Conservation (phyloP, 2,797 vertebrate genomes). For the Tarsius wallacei region DNA sequence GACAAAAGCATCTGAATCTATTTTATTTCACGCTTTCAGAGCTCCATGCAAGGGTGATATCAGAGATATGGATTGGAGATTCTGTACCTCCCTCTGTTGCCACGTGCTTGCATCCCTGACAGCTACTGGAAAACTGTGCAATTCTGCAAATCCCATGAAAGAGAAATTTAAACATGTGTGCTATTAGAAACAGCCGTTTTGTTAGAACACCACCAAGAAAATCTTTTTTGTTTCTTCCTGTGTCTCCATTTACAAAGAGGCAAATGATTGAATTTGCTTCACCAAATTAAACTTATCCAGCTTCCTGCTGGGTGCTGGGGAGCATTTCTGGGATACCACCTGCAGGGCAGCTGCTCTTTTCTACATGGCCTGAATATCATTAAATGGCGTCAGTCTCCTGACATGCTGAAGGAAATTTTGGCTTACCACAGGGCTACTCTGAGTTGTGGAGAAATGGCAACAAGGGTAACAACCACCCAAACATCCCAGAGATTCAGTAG, state of each 20-base stretch:
- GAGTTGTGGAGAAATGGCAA: neutral
- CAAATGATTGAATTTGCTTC: constrained; percentile 89
- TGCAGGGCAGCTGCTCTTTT: constrained; percentile 90
- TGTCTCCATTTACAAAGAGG: constrained; percentile 86
- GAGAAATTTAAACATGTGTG: neutral
- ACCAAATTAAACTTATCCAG: constrained; percentile 88
- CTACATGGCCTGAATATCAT: constrained; percentile 89
- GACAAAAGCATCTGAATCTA: constrained; percentile 48
- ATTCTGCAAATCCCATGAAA: neutral
- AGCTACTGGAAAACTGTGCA: neutral
- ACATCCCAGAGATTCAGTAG: neutral
- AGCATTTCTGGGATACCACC: constrained; percentile 88
- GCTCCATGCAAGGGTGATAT: neutral
- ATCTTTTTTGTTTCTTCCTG: neutral
- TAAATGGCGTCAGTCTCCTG: constrained; percentile 85
- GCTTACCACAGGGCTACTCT: constrained; percentile 67
- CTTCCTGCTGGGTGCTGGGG: constrained; percentile 88
- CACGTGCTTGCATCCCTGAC: neutral
- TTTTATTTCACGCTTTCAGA: neutral
- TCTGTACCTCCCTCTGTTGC: neutral
- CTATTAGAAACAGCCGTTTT: constrained; percentile 65
- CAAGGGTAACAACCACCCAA: neutral
- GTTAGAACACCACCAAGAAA: constrained; percentile 70
- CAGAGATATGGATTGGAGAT: neutral
- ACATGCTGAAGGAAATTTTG: constrained; percentile 82